Conservation (phyloP, 64 coral and sea anemone genomes). For the Dendronephthya gigantea region DNA sequence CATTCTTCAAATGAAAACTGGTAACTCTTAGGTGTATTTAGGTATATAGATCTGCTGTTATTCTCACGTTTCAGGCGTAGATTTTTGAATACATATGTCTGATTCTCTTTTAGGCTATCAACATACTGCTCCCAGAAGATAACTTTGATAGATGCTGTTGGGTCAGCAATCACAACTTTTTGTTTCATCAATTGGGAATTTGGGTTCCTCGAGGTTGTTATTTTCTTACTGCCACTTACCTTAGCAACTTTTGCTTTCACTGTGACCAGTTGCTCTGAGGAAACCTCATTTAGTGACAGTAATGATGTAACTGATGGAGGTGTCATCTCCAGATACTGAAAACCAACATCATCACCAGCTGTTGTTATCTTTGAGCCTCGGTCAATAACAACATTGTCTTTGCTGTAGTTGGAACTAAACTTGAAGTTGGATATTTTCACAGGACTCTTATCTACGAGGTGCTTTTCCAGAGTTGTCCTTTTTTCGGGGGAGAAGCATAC, state of each 20-base stretch:
- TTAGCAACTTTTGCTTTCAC: no score
- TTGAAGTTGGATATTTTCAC: not conserved
- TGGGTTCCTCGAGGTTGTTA: not conserved
- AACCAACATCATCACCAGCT: not conserved
- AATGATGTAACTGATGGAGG: not conserved
- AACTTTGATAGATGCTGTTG: not conserved
- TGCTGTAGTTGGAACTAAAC: not conserved
- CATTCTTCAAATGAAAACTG: not conserved
- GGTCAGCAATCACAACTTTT: no score
- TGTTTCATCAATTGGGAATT: not conserved
- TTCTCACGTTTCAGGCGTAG: not conserved
- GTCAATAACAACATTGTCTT: not conserved
- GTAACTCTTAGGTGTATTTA: not conserved
- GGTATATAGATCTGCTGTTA: not conserved
- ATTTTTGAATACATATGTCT: not conserved
- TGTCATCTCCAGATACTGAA: conserved; percentile 1
- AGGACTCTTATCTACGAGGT: not conserved
- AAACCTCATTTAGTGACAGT: not conserved
- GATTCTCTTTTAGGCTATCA: not conserved
- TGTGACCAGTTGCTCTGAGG: conserved; percentile 16
- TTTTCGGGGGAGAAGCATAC: conserved; percentile 27
- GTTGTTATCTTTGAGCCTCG: not conserved
- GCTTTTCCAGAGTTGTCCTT: not conserved
- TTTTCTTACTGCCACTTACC: not conserved
- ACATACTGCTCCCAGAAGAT: not conserved